Evolutionary conservation across 2,797 vertebrate genomes (phyloP).

Genomic region (Pygocentrus nattereri): DNA sequence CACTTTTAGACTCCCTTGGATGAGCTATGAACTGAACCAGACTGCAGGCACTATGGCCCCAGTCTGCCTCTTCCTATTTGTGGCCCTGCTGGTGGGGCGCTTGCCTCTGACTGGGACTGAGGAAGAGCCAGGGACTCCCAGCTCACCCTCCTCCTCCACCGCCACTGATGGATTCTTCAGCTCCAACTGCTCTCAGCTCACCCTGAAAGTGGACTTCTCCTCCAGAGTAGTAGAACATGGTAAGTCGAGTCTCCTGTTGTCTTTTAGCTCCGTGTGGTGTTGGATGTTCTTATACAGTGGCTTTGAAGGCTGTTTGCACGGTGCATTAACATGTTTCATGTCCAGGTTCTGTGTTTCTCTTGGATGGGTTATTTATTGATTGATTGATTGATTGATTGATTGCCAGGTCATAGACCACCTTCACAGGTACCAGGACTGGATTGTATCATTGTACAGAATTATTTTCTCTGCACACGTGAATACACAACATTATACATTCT

Average conservation of each 20-base stretch:
- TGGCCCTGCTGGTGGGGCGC: slow-evolving; percentile 83
- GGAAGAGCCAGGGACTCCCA: slow-evolving; percentile 68
- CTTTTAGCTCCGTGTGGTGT: background rate
- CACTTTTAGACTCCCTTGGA: slow-evolving; percentile 67
- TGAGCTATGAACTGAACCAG: slow-evolving; percentile 63
- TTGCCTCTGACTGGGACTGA: slow-evolving; percentile 84
- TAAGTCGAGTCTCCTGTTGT: slow-evolving; percentile 68
- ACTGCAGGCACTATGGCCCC: slow-evolving; percentile 81
- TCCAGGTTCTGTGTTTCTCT: too few relatives aligned
- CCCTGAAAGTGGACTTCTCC: slow-evolving; percentile 92
- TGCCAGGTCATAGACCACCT: too few relatives aligned
- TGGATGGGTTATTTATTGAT: too few relatives aligned
- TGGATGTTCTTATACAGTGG: background rate
- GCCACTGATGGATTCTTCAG: slow-evolving; percentile 70
- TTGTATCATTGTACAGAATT: too few relatives aligned
- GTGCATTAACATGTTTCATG: too few relatives aligned
- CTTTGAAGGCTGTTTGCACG: too few relatives aligned
- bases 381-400: too few relatives aligned
- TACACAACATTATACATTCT: too few relatives aligned
- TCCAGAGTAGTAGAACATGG: slow-evolving; percentile 93
- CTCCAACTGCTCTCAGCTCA: slow-evolving; percentile 88
- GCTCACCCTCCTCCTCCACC: slow-evolving; percentile 41
- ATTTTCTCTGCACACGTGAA: too few relatives aligned
- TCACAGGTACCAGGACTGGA: too few relatives aligned
- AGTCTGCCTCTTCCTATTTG: slow-evolving; percentile 82